A percentile compares a stretch with the other conserved stretches of the same genome.
Evolutionary conservation across 1,140 invertebrate species (phyloP).

Genomic region (Nephotettix cincticeps): DNA sequence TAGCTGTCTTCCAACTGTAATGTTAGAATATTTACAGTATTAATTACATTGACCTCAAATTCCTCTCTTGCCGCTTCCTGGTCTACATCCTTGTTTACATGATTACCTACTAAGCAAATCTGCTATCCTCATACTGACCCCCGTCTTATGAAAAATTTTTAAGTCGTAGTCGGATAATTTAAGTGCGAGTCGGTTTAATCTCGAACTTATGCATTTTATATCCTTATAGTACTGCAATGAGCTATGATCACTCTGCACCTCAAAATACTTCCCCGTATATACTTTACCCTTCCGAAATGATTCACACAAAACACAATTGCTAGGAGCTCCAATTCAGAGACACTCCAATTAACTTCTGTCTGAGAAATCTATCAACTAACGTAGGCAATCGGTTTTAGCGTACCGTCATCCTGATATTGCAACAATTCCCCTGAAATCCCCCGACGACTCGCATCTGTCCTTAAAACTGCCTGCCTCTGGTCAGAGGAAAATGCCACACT

Average conservation of each 20-base stretch:
- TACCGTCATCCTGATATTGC: neutral
- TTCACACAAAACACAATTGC: neutral
- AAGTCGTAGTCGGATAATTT: neutral
- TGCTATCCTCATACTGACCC: neutral
- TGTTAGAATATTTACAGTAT: neutral
- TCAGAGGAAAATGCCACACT: neutral
- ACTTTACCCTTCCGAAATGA: neutral
- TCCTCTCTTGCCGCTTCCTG: too few species aligned
- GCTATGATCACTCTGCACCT: neutral
- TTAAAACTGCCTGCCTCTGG: neutral
- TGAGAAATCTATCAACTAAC: neutral
- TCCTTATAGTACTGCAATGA: neutral
- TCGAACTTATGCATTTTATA: neutral
- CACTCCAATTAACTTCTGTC: neutral
- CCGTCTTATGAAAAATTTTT: neutral
- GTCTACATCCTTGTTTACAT: neutral
- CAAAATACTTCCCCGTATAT: neutral
- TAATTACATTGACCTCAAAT: neutral
- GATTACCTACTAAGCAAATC: neutral
- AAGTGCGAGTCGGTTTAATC: neutral
- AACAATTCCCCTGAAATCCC: neutral
- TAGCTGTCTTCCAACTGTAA: too few species aligned
- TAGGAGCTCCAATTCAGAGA: neutral
- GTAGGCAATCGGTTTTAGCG: neutral
- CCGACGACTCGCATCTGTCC: neutral